Evolutionary conservation across 2,888 invertebrate species (phyloP), one percentile per base, ranked within the genome.

Genomic region (Cyrtodaria siliqua): DNA sequence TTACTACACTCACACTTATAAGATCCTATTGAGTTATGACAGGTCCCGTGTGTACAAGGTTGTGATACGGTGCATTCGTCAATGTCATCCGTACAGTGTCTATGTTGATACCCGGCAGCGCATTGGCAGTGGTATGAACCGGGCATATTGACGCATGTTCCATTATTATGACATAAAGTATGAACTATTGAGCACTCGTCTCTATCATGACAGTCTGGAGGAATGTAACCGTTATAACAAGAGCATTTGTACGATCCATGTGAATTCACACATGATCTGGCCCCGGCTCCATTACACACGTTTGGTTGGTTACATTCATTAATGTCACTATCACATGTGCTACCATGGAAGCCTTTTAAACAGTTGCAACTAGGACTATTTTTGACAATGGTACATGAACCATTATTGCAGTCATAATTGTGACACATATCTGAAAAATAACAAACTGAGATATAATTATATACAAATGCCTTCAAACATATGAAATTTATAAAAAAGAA

Each of bases 71-170:
- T 23, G n/a, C 66, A 66, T 23, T 66, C 66, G 26, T 66, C 38
- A 9, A 44, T 26, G 33, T 66, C 66, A 0, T 56, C 47, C 1
- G 6, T 23, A n/a, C 66, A 66, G 20, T 16, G 24, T 4, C 24
- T 38, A 12, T 47, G 29, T n/a, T 56, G 26, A 33, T 33, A 33
- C 33, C 6, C 4, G 4, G 6, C 33, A 33, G 40, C 18, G 52
- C 77, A 77, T 4, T 38, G 40, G 33, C 77, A 77, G 1, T 9
- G 42, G 52, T 62, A 50, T 14, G 75, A 62, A 1, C 52, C 44
- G 2, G 64, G 42, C 20, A 49, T 57, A 52, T 69, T 55, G 16
- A 50, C n/a, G 26, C 71, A 71, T 40, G 63, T 56, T 16, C 12
- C 38, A 24, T 42, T 42, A 23, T 33, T 57, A 14, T 42, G 14